phyloP scores from a whole-genome alignment of 2,113 vertebrate species.

The Heterochromis multidens region DNA sequence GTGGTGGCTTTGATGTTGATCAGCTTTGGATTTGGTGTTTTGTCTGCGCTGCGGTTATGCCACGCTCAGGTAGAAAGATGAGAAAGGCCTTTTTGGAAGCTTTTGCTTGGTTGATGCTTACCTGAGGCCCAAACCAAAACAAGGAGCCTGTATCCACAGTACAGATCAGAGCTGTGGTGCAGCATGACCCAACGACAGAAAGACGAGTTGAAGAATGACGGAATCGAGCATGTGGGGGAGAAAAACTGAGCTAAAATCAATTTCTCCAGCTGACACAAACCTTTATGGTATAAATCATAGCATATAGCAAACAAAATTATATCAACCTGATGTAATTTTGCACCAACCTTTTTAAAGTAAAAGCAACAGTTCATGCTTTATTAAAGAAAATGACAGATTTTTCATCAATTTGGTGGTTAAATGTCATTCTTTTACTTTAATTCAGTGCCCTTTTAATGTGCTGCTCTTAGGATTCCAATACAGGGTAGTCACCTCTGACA shows the following conservation, averaged over 20 bases:
- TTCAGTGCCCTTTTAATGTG: background rate
- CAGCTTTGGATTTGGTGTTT: conserved; percentile 56
- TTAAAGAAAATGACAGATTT: background rate
- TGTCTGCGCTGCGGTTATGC: conserved; percentile 56
- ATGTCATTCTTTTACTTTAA: background rate
- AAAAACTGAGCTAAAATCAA: conserved; percentile 14
- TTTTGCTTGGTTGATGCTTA: background rate
- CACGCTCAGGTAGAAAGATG: conserved; percentile 49
- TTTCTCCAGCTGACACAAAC: conserved; percentile 22
- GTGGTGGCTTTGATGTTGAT: conserved; percentile 55
- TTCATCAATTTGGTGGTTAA: background rate
- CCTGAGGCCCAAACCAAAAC: conserved; percentile 39
- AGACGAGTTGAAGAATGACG: conserved; percentile 6
- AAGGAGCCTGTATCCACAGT: conserved; percentile 30
- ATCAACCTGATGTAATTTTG: conserved; percentile 12
- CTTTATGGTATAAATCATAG: conserved; percentile 22
- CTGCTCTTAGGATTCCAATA: background rate
- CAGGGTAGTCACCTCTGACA: background rate
- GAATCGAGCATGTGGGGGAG: conserved; percentile 23
- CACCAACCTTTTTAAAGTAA: background rate
- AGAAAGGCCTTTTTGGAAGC: conserved; percentile 15
- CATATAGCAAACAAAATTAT: conserved; percentile 8
- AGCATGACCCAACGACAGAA: conserved; percentile 1
- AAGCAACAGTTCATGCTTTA: background rate
- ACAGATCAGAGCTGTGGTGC: conserved; percentile 14